Evolutionary conservation across 1,140 invertebrate genomes (phyloP).

Genomic region (Hyphantria cunea): DNA sequence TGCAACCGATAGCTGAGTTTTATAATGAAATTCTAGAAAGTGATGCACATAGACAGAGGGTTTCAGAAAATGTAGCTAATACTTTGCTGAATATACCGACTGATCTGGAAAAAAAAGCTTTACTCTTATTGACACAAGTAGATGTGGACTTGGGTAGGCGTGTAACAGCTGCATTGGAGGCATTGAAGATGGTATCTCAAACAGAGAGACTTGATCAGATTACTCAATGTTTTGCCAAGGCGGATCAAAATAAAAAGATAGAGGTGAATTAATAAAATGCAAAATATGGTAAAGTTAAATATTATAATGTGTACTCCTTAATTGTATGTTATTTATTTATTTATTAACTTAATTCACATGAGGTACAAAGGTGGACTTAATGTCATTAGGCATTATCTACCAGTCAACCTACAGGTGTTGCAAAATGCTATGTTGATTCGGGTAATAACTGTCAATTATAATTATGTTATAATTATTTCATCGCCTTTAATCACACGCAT

Average conservation of each 20-base stretch:
- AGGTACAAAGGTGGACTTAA: too few species aligned
- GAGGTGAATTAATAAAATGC: too few species aligned
- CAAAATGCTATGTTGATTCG: too few species aligned
- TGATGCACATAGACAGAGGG: conserved; percentile 46
- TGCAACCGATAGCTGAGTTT: conserved; percentile 49
- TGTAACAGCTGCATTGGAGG: conserved; percentile 20
- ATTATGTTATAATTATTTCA: too few species aligned
- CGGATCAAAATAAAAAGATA: not conserved
- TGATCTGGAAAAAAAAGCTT: conserved; percentile 29
- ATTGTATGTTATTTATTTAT: too few species aligned
- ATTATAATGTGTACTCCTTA: too few species aligned
- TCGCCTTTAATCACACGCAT: too few species aligned
- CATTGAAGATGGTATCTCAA: conserved; percentile 2
- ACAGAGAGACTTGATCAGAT: not conserved
- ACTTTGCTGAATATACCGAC: conserved; percentile 34
- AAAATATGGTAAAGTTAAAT: too few species aligned
- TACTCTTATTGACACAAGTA: conserved; percentile 40
- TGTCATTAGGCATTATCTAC: too few species aligned
- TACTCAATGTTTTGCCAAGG: conserved; percentile 11
- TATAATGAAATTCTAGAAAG: conserved; percentile 47
- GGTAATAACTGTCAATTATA: too few species aligned
- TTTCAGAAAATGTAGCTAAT: conserved; percentile 44
- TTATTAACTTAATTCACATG: too few species aligned
- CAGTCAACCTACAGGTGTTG: too few species aligned
- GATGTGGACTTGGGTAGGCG: conserved; percentile 43